Evolutionary conservation across 2,113 vertebrate genomes (phyloP).

Genomic region (Rhizomys pruinosus): DNA sequence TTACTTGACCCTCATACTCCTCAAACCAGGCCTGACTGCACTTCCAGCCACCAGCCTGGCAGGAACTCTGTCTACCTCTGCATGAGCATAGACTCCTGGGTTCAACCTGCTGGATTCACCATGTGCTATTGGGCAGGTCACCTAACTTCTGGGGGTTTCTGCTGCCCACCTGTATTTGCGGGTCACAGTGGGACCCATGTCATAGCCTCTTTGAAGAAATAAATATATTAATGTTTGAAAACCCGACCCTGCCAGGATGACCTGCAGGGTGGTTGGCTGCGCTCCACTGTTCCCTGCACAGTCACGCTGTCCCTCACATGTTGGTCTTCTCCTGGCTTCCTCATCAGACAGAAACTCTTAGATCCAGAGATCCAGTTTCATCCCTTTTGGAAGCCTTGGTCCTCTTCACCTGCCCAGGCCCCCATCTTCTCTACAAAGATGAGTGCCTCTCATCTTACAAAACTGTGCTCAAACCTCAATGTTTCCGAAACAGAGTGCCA

Average conservation of each 20-base stretch:
- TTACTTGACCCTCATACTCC: not conserved
- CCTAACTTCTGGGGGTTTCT: constrained; percentile 1
- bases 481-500: not conserved
- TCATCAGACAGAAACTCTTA: not conserved
- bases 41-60: not conserved
- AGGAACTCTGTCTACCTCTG: not conserved
- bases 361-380: not conserved
- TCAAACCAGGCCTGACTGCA: not conserved
- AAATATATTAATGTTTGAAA: not conserved
- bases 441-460: not conserved
- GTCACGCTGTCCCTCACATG: too few relatives aligned
- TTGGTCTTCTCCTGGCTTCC: not conserved
- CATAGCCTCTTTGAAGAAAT: constrained; percentile 7
- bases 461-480: not conserved
- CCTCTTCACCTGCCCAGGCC: not conserved
- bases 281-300: not conserved
- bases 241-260: not conserved
- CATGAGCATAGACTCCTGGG: not conserved
- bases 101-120: not conserved
- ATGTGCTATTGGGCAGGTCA: not conserved
- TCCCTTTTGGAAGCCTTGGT: not conserved
- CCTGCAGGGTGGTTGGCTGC: not conserved
- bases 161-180: not conserved
- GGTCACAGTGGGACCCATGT: not conserved
- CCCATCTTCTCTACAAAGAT: not conserved